A percentile compares a stretch with the other conserved stretches of the same genome.
Conservation (phyloP, 2,888 invertebrate genomes). For the Caenorhabditis sp. region DNA sequence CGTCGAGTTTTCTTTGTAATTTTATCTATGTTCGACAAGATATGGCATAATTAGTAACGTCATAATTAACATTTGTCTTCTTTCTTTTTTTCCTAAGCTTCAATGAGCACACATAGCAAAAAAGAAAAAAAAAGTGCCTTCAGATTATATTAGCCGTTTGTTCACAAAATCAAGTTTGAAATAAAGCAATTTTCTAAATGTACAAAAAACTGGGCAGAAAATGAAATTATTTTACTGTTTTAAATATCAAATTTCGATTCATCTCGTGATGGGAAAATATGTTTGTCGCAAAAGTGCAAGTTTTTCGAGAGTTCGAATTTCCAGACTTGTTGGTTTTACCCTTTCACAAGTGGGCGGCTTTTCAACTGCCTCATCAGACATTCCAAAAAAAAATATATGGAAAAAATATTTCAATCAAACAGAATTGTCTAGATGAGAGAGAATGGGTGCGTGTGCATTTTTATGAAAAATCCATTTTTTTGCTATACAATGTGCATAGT, state of each 20-base stretch:
- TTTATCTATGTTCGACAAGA: neutral
- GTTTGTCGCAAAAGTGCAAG: neutral
- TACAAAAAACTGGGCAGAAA: neutral
- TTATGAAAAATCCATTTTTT: constrained; percentile 5
- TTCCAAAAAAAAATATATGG: too few species aligned
- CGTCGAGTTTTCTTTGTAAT: neutral
- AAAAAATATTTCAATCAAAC: too few species aligned
- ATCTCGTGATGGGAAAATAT: neutral
- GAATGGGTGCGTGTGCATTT: neutral
- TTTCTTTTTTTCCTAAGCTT: neutral
- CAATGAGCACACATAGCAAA: neutral
- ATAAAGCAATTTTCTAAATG: neutral
- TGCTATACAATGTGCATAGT: neutral
- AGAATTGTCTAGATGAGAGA: constrained; percentile 5
- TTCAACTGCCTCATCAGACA: too few species aligned
- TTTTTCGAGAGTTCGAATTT: neutral
- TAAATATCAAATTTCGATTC: neutral
- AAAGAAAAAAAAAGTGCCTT: neutral
- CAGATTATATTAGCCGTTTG: neutral
- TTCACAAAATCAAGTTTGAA: neutral
- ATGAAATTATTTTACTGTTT: neutral
- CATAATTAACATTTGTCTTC: neutral
- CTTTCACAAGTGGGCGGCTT: too few species aligned
- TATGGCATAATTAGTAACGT: neutral
- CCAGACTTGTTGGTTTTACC: neutral